Evolutionary conservation across 1,140 invertebrate genomes (phyloP).

Genomic region (Drosophila sulfurigaster): DNA sequence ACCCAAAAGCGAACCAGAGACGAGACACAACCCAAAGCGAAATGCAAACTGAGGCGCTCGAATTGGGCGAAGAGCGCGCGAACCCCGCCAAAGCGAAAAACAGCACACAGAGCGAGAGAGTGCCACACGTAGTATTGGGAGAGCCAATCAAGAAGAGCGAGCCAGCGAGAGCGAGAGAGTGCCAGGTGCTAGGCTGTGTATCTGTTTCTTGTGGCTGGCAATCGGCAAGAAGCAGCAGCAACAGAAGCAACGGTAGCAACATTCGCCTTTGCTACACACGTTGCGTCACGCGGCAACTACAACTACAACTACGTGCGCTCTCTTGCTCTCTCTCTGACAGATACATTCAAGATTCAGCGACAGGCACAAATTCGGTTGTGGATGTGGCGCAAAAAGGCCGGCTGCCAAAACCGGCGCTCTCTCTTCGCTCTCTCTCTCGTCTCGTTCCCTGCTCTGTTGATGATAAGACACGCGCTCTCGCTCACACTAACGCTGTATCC

Average conservation of each 20-base stretch:
- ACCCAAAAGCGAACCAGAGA: slow-evolving; percentile 81
- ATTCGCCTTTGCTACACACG: slow-evolving; percentile 56
- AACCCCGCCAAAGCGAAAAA: slow-evolving; percentile 47
- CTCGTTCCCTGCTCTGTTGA: slow-evolving; percentile 10
- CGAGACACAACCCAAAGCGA: slow-evolving; percentile 84
- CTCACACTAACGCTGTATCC: slow-evolving; percentile 45
- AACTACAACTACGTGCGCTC: slow-evolving; percentile 3
- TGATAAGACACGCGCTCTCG: slow-evolving; percentile 31
- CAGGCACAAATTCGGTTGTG: slow-evolving; percentile 35
- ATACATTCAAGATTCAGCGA: slow-evolving; percentile 48
- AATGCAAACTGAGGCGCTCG: slow-evolving; percentile 77
- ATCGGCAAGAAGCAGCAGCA: slow-evolving; percentile 54
- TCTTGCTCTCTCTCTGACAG: slow-evolving; percentile 38
- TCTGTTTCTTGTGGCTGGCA: slow-evolving; percentile 67
- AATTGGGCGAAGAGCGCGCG: slow-evolving; percentile 63
- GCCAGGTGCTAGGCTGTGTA: slow-evolving; percentile 50
- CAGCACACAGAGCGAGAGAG: neutral
- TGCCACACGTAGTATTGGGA: neutral
- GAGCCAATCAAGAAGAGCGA: neutral
- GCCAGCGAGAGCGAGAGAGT: slow-evolving; percentile 12
- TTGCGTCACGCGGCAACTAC: slow-evolving; percentile 71
- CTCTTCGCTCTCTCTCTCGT: slow-evolving; percentile 12
- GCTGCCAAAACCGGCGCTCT: slow-evolving; percentile 49
- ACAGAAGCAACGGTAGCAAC: slow-evolving; percentile 35
- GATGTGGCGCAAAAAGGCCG: slow-evolving; percentile 67